phyloP scores from a whole-genome alignment of 2,797 vertebrate species.

The Sphaeramia orbicularis region DNA sequence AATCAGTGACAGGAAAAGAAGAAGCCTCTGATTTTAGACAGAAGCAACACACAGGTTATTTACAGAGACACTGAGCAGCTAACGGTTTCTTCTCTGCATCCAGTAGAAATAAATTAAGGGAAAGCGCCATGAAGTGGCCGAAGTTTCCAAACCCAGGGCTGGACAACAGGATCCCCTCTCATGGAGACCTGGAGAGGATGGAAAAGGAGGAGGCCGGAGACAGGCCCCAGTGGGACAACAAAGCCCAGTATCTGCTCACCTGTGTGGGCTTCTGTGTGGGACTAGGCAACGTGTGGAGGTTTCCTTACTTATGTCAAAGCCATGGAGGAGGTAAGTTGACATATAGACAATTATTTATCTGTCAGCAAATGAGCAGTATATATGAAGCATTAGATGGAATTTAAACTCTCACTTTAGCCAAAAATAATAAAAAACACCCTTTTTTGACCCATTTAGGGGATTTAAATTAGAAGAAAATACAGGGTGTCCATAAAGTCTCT shows the following conservation, averaged over 20 bases:
- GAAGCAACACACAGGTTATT: background rate
- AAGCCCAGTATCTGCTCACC: conserved; percentile 95
- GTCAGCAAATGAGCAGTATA: background rate
- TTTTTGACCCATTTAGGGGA: background rate
- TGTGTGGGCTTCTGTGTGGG: conserved; percentile 96
- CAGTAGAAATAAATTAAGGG: conserved; percentile 1
- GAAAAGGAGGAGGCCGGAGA: conserved; percentile 87
- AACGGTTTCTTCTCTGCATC: conserved; percentile 1
- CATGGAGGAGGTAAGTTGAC: conserved; percentile 92
- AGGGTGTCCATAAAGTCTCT: no score
- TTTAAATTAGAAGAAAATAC: background rate
- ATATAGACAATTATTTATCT: background rate
- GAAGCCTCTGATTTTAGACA: background rate
- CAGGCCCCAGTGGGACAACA: conserved; percentile 97
- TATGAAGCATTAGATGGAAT: background rate
- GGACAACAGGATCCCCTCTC: conserved; percentile 89
- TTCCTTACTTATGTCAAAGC: conserved; percentile 94
- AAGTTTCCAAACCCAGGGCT: conserved; percentile 91
- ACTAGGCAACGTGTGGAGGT: conserved; percentile 95
- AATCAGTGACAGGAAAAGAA: conserved; percentile 13
- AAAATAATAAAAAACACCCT: background rate
- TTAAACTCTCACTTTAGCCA: background rate
- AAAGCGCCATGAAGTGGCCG: conserved; percentile 82
- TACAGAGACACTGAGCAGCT: background rate
- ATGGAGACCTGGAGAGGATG: conserved; percentile 85